phyloP scores from a whole-genome alignment of 2,888 invertebrate species.

The Tinea semifulvella region DNA sequence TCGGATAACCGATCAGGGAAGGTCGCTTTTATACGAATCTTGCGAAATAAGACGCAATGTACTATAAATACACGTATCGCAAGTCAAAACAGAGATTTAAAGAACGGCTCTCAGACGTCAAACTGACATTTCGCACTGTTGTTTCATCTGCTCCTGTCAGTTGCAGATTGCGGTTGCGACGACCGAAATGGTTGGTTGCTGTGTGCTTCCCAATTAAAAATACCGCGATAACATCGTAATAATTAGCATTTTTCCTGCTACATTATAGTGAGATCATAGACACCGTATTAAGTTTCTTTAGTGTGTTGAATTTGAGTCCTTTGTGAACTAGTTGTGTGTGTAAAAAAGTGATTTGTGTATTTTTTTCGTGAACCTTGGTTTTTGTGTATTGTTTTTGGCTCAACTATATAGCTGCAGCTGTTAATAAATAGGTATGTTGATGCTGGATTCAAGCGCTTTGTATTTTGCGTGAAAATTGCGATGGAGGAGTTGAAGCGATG shows the following conservation, averaged over 20 bases:
- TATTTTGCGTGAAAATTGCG: too few species aligned
- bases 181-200: background rate
- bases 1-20: too few species aligned
- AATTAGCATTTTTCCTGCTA: background rate
- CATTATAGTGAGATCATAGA: too few species aligned
- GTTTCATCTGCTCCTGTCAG: background rate
- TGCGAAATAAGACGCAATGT: too few species aligned
- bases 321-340: background rate
- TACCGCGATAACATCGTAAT: background rate
- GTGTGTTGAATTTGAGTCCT: background rate
- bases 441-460: too few species aligned
- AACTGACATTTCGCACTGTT: slow-evolving; percentile 1
- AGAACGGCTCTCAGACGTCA: too few species aligned
- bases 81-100: too few species aligned
- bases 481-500: too few species aligned
- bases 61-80: too few species aligned
- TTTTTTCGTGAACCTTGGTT: slow-evolving; percentile 1
- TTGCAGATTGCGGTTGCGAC: background rate
- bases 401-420: background rate
- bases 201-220: background rate
- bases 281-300: too few species aligned
- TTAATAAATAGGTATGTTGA: slow-evolving; percentile 6
- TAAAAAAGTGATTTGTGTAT: too few species aligned
- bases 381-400: background rate
- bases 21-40: too few species aligned